Base-by-base conservation (phyloP, 2,888 invertebrate species). In the Pantelozetes paolii region DNA sequence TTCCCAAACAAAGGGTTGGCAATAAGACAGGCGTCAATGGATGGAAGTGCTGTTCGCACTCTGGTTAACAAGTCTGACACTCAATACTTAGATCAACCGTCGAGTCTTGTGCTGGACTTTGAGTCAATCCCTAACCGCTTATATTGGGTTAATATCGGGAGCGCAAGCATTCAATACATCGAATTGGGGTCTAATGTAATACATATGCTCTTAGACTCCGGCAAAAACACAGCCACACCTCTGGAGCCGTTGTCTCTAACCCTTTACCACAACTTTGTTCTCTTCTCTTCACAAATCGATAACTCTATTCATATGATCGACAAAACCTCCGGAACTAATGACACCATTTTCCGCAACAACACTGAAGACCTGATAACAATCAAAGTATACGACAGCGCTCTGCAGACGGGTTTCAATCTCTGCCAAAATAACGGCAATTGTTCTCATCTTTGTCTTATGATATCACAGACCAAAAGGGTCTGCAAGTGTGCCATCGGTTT, bases 401-500 rank as follows among this genome's bases (percentile, higher is more conserved):
- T 87, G 48, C 89, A 89, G 83, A 84, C 82, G 40, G 86, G 86
- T 57, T 83, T 82, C 0, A 88, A 88, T 80, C 84, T 85, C 0
- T 86, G 88, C 79, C 85, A 85, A 54, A 84, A 86, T 77, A 85
- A 85, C 78, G 82, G 81, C 28, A 84, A 86, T 42, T 91, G 91
- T 82, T 86, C 88, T 76, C 90, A 92, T 81, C 84, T 92, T 6
- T 92, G 92, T 81, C 82, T 92, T 78, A 89, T 90, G 5, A 85
- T 84, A 26, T 86, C 87, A 0, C 79, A 80, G 18, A 83, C 81
- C 0, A 84, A 83, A 71, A 85, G 86, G 79, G 85, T 84, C 23
- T 94, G 93, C 81, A 86, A 85, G 79, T 94, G 93, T 83, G 89
- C 92, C 11, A 85, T 88, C 71, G 92, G 92, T 0, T 90, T 87